Percentiles rank a stretch among this genome's conserved stretches.
phyloP scores from a whole-genome alignment of 2,797 vertebrate genomes.

The Uromys caudimaculatus region DNA sequence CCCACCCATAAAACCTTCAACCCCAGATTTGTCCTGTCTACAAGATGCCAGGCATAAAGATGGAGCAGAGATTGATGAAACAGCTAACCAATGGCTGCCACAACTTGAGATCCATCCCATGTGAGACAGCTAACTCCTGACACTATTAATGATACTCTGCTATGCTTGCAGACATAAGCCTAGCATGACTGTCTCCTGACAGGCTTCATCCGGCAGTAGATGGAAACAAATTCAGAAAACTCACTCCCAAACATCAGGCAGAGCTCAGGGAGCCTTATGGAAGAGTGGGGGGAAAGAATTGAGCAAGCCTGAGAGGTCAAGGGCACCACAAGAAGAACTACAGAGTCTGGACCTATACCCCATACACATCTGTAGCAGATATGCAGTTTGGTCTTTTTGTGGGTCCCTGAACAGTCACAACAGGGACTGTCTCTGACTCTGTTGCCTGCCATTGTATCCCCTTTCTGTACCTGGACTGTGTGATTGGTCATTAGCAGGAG shows the following conservation, averaged over 20 bases:
- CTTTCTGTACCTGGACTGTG: no score
- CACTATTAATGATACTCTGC: background rate
- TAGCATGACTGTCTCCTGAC: background rate
- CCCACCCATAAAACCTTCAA: background rate
- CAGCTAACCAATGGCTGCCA: background rate
- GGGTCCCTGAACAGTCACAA: no score
- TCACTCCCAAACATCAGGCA: background rate
- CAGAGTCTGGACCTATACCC: no score
- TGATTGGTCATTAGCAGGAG: no score
- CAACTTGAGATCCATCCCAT: background rate
- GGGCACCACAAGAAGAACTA: background rate
- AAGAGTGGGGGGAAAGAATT: background rate
- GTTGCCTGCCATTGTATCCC: no score
- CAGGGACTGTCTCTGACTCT: no score
- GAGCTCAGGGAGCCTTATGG: background rate
- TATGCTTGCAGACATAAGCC: background rate
- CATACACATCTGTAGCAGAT: no score
- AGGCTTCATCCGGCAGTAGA: background rate
- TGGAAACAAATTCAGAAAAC: background rate
- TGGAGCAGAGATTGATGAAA: background rate
- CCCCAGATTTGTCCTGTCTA: background rate
- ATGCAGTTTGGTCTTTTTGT: no score
- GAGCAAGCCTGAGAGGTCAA: background rate
- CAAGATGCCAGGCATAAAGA: background rate
- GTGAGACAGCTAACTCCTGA: background rate